phyloP scores from a whole-genome alignment of 2,113 vertebrate species.

The Morone saxatilis region DNA sequence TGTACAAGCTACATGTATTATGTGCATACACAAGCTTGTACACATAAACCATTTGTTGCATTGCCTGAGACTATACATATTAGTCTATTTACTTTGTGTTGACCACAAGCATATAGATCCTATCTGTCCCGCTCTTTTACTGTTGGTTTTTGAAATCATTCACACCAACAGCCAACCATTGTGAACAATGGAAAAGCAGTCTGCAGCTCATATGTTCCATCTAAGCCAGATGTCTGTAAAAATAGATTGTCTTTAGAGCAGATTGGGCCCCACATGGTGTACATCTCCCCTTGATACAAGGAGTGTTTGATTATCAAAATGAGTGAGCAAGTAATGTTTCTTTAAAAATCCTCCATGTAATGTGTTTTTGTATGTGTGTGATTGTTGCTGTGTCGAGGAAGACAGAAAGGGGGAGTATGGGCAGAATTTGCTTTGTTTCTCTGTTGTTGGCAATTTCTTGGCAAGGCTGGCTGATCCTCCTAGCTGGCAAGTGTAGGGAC shows the following conservation, averaged over 20 bases:
- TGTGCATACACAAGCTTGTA: background rate
- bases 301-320: constrained; percentile 44
- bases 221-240: constrained; percentile 36
- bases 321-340: constrained; percentile 6
- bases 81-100: constrained; percentile 20
- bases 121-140: background rate
- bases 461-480: constrained; percentile 68
- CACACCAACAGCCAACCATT: background rate
- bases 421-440: constrained; percentile 56
- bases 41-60: constrained; percentile 6
- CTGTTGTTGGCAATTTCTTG: constrained; percentile 73
- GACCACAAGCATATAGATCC: constrained; percentile 14
- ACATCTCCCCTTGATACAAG: constrained; percentile 22
- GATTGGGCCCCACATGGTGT: constrained; percentile 9
- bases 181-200: background rate
- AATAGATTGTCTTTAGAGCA: constrained; percentile 24
- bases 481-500: constrained; percentile 69
- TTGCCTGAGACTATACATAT: background rate
- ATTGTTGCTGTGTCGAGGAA: constrained; percentile 10
- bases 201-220: background rate
- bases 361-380: constrained; percentile 33
- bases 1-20: background rate
- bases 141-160: background rate
- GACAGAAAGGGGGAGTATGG: background rate
- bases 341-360: constrained; percentile 7